Evolutionary conservation across 53 echinoderm and acorn worm species (phyloP), one percentile per base, ranked within the genome.

Genomic region (Astropecten irregularis): DNA sequence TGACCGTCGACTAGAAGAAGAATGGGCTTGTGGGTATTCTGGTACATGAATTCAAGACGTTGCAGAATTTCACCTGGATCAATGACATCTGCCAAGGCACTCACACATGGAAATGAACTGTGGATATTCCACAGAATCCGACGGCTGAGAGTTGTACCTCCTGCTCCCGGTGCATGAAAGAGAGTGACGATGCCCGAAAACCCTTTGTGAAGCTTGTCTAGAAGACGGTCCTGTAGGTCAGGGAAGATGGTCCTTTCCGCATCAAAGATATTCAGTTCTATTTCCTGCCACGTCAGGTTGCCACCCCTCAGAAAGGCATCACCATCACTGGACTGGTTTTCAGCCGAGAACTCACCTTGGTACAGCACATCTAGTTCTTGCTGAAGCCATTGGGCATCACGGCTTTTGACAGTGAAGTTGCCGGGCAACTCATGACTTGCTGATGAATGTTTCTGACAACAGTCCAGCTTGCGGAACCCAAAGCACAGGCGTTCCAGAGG

Each of bases 111-210:
- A n/a, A 56, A 71, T 14, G 36, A 16, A 0, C 61, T 13, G 27
- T 82, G 88, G 22, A 66, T 33, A 60, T 88, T 82, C 88, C 88
- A 88, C 4, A 88, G 66, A 13, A 71, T 38, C 59, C 88, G 54
- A 18, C 77, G 81, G 20, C 60, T 40, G 44, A 88, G 68, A 33
- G 88, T 82, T 36, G 88, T 82, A 19, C 88, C 88, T 0, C 88
- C 88, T 9, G 70, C 66, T 44, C 82, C 82, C 31, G 88, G 88
- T n/a, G 66, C 71, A 54, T 88, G 88, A 20, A 23, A 88, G 35
- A 88, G 28, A 22, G 66, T 42, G 3, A 82, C 29, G 13, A 82
- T 53, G 3, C 69, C 19, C 36, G 77, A 66, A 21, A 29, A 22
- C 4, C 72, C 72, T 19, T 30, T 35, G 15, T 40, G 14, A 71